phyloP scores from a whole-genome alignment of 2,113 vertebrate species.

The Anas platyrhynchos region DNA sequence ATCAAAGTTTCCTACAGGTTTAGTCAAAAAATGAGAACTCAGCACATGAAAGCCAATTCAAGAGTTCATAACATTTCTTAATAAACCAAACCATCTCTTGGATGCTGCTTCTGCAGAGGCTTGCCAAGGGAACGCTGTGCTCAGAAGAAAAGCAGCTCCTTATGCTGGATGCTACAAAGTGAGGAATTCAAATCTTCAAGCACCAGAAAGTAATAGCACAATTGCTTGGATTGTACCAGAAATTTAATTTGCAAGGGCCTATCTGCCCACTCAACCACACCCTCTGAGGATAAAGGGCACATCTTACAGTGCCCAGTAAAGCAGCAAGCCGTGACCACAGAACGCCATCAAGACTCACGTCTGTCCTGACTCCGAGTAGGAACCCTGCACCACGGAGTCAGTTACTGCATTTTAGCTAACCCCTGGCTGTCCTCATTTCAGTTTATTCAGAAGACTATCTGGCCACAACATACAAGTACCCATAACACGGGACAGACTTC shows the following conservation, averaged over 20 bases:
- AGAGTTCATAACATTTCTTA: background rate
- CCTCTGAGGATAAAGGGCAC: background rate
- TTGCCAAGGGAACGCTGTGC: background rate
- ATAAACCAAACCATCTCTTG: background rate
- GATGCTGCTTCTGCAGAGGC: background rate
- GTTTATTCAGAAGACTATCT: background rate
- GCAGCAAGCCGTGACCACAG: background rate
- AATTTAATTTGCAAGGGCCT: background rate
- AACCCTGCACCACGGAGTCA: background rate
- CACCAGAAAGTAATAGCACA: background rate
- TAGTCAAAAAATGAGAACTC: background rate
- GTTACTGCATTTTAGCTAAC: background rate
- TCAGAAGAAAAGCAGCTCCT: background rate
- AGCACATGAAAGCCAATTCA: background rate
- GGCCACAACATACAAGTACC: background rate
- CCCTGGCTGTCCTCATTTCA: background rate
- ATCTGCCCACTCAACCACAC: background rate
- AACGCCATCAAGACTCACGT: background rate
- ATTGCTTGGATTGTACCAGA: background rate
- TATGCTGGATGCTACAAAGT: background rate
- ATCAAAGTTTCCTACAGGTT: conserved; percentile 1
- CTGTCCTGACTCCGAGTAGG: background rate
- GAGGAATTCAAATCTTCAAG: background rate
- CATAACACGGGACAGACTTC: background rate
- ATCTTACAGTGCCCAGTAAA: background rate